Evolutionary conservation across 2,113 vertebrate genomes (phyloP).

Genomic region (Erythrocercus mccallii): DNA sequence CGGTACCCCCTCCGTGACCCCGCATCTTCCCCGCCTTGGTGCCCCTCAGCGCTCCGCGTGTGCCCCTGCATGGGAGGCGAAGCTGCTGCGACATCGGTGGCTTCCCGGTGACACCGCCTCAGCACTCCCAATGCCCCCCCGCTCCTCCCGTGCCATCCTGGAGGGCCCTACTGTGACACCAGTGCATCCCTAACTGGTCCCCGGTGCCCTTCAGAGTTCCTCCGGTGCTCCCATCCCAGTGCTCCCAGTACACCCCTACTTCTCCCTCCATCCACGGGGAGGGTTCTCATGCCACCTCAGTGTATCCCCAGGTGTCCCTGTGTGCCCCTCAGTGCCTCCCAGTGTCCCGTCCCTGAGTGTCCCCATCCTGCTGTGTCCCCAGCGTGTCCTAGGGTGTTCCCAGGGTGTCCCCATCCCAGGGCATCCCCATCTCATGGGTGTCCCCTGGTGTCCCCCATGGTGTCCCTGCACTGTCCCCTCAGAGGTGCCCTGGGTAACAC

Average conservation of each 20-base stretch:
- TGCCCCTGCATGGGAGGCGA: too few species aligned
- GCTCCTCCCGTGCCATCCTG: too few species aligned
- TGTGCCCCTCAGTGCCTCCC: not conserved
- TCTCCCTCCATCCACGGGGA: fast-evolving
- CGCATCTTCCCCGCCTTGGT: fast-evolving
- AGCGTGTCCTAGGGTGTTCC: not conserved
- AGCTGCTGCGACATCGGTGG: not conserved
- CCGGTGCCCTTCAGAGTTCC: not conserved
- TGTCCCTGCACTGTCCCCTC: not conserved
- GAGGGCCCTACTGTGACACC: not conserved
- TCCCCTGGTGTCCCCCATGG: not conserved
- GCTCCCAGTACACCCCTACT: not conserved
- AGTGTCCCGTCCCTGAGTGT: not conserved
- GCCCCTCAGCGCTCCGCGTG: not conserved
- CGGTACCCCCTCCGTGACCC: not conserved
- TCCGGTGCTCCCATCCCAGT: not conserved
- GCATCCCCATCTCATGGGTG: not conserved
- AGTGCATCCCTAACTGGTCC: not conserved
- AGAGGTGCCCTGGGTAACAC: not conserved
- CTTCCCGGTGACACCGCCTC: not conserved
- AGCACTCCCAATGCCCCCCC: not conserved
- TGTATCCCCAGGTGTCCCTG: not conserved
- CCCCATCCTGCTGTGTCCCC: not conserved
- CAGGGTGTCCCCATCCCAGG: not conserved
- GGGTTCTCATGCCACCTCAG: not conserved